These are phyloP conservation scores for Pelecanus crispus DNA, from an alignment of 2,113 vertebrate genomes.

Conservation along the genomic window DNA sequence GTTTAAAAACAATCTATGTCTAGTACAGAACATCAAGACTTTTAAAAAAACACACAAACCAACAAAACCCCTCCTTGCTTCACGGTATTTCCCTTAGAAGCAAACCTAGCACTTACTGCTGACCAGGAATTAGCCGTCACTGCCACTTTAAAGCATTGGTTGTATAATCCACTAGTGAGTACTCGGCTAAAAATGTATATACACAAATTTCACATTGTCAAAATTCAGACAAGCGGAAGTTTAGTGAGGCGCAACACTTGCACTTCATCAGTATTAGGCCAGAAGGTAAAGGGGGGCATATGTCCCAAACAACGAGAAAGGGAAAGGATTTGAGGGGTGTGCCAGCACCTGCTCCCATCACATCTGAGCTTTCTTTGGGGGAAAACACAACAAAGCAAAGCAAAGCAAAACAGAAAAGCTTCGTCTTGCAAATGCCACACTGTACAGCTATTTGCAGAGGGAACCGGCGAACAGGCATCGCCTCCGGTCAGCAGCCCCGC, in stretches of 20 bases:
- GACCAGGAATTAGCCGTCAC: neutral
- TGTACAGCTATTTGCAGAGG: neutral
- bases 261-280: neutral
- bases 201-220: neutral
- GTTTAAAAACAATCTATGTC: conserved; percentile 34
- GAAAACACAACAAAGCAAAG: neutral
- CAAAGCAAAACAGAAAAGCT: neutral
- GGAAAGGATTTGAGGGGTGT: neutral
- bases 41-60: neutral
- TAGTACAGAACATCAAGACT: conserved; percentile 19
- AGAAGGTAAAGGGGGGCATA: neutral
- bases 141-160: neutral
- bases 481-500: neutral
- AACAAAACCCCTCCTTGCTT: neutral
- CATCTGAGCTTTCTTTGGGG: neutral
- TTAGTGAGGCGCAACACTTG: neutral
- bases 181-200: neutral
- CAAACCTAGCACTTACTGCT: neutral
- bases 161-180: neutral
- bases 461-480: neutral
- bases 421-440: neutral
- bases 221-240: neutral
- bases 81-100: neutral
- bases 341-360: neutral
- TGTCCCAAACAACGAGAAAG: neutral